Base-by-base conservation (phyloP, 1,140 invertebrate species). In the Lepidurus couesii region DNA sequence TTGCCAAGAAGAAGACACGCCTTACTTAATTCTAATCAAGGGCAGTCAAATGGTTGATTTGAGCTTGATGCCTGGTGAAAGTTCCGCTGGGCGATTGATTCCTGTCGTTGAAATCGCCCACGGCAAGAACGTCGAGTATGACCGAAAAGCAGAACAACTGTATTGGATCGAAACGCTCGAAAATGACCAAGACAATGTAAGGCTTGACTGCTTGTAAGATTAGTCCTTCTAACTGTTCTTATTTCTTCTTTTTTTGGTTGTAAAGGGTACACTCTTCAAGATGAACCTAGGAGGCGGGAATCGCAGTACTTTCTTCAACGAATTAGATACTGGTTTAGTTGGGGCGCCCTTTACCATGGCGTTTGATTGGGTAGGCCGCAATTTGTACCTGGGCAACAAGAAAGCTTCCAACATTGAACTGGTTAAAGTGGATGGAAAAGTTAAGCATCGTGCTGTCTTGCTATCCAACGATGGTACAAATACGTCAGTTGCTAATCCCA, bases 351-450 rank as follows among this genome's bases (percentile, higher is more conserved):
- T 94, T 73, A 90, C 93, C 1, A 90, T 99, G 44, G 96, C 96
- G 0, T 93, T 98, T 83, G 97, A 99, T 84, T 98, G 97, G 96
- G 87, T 98, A 43, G 96, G 96, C 9, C 87, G 96, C 53, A 99
- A 99, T 86, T 84, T 99, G 8, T 98, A 94, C 83, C 91, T 98
- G 81, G 96, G 95, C 11, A 98, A 98, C 83, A 90, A 92, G 24
- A 88, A 92, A 65, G 94, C 95, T 10, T 93, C 94, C 42, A 97
- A 97, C 80, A 95, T 99, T 79, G 96, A 98, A 86, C 91, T 96
- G 0, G 89, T 99, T 3, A 92, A 92, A 83, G 89, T 95, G 1
- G 94, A 96, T 83, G 92, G 93, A 0, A 93, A 95, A 84, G 88
- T 89, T 0, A 91, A 92, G 82, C 92, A 93, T 83, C 87, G 96